Conservation (phyloP, 2,797 vertebrate species). For the Luscinia luscinia region DNA sequence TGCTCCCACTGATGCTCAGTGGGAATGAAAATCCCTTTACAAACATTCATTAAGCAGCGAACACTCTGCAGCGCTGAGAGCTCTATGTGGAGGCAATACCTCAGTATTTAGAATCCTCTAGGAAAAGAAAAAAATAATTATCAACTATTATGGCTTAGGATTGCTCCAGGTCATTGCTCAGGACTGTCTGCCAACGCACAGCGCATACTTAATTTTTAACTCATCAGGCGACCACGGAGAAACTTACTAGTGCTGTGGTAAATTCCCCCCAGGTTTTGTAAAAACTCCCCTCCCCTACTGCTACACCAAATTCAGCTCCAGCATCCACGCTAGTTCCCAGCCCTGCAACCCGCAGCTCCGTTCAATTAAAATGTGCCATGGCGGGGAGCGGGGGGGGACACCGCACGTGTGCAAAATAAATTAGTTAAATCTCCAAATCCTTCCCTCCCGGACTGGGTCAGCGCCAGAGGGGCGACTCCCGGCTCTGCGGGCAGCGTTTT, state of each 20-base stretch:
- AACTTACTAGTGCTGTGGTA: slow-evolving; percentile 13
- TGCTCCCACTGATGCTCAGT: background rate
- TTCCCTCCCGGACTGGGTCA: background rate
- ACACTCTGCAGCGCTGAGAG: background rate
- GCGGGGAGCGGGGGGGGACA: background rate
- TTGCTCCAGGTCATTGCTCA: background rate
- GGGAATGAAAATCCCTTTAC: slow-evolving; percentile 18
- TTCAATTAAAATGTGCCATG: background rate
- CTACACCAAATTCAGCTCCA: background rate
- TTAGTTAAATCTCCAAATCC: background rate
- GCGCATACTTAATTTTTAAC: background rate
- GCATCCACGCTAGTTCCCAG: background rate
- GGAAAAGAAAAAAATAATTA: background rate
- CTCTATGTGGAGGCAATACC: background rate
- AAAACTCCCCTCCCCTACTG: background rate
- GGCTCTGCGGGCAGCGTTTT: background rate
- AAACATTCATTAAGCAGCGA: background rate
- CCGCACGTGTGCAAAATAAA: background rate
- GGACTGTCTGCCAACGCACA: background rate
- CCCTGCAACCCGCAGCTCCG: background rate
- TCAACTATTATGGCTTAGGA: background rate
- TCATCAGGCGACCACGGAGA: background rate
- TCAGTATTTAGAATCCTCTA: background rate
- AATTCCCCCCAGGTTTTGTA: background rate
- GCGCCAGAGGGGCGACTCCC: background rate